Evolutionary conservation across 37 sponge, comb jelly and placozoan genomes (phyloP).

Genomic region (Oopsacas minuta): DNA sequence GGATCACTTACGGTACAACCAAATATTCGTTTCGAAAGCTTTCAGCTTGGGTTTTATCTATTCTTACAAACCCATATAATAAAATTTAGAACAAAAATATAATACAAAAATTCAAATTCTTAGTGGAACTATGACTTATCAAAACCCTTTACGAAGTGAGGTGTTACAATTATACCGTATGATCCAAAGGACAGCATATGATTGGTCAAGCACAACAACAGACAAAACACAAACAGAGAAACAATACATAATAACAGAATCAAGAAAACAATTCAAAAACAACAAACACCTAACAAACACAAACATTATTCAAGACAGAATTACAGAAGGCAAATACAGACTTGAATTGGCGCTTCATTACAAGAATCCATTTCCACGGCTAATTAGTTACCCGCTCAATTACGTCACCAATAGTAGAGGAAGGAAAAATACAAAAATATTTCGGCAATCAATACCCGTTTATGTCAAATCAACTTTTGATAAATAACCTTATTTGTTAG

Average conservation of each 20-base stretch:
- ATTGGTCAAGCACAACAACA: constrained; percentile 13
- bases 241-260: not conserved
- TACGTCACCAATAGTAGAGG: not conserved
- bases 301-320: not conserved
- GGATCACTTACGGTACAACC: too few relatives aligned
- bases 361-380: not conserved
- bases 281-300: not conserved
- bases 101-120: too few relatives aligned
- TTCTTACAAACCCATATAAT: too few relatives aligned
- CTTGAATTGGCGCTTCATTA: not conserved
- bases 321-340: not conserved
- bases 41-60: not conserved
- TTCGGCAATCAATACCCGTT: not conserved
- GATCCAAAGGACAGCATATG: not conserved
- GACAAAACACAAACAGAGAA: not conserved
- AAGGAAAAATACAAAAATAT: not conserved
- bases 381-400: not conserved
- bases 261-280: not conserved
- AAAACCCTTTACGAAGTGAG: not conserved
- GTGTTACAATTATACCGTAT: not conserved
- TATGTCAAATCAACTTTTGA: not conserved
- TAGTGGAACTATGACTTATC: not conserved
- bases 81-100: too few relatives aligned
- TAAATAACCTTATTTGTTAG: too few relatives aligned
- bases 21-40: too few relatives aligned